A percentile compares a stretch with the other conserved stretches of the same genome.
These are phyloP conservation scores for Nycticryphes semicollaris DNA, from an alignment of 2,113 vertebrate species.

Conservation along the genomic window DNA sequence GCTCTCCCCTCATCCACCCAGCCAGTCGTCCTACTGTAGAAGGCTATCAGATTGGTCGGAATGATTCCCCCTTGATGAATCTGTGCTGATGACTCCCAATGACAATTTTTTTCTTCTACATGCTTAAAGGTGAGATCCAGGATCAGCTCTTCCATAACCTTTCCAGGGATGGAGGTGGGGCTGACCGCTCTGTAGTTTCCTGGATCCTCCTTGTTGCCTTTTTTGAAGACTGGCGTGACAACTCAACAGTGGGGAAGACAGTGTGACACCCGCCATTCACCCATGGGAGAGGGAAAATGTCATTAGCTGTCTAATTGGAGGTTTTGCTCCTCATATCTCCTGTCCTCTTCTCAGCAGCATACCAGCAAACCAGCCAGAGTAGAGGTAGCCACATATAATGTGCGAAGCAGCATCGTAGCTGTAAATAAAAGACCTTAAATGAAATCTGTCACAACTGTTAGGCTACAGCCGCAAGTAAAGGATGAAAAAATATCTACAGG, in stretches of 20 bases:
- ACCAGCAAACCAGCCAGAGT: not conserved
- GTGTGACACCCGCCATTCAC: not conserved
- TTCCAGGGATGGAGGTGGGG: too few species aligned
- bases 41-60: too few species aligned
- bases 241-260: not conserved
- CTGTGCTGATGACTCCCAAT: too few species aligned
- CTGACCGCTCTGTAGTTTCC: too few species aligned
- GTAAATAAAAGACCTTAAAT: slow-evolving; percentile 15
- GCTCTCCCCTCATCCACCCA: too few species aligned
- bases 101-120: too few species aligned
- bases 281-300: not conserved
- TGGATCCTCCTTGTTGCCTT: too few species aligned
- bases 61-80: too few species aligned
- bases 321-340: not conserved
- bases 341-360: not conserved
- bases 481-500: not conserved
- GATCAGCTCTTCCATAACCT: too few species aligned
- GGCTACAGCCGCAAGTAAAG: not conserved
- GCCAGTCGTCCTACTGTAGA: too few species aligned
- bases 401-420: fast-evolving
- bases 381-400: not conserved
- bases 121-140: too few species aligned
- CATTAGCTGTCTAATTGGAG: not conserved
- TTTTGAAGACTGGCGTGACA: too few species aligned
- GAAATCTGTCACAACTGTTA: slow-evolving; percentile 21